Evolutionary conservation across 2,797 vertebrate species (phyloP).

Genomic region (Tinamus major): DNA sequence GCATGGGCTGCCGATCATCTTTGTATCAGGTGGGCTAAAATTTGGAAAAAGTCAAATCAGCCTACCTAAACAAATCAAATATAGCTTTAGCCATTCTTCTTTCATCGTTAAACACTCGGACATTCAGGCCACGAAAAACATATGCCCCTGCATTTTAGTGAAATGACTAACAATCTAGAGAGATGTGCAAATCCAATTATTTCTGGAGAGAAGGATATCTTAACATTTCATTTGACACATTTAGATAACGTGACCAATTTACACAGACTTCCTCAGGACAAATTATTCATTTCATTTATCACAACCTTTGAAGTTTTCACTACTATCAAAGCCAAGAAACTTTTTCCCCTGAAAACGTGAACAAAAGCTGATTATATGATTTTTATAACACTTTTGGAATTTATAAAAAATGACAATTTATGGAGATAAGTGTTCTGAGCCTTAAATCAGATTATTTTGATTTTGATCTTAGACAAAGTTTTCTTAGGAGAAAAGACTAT

Average conservation of each 20-base stretch:
- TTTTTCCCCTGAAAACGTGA: background rate
- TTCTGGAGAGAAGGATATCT: background rate
- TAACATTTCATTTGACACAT: slow-evolving; percentile 36
- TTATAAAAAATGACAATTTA: background rate
- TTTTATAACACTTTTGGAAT: slow-evolving; percentile 16
- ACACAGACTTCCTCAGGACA: background rate
- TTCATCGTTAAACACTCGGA: background rate
- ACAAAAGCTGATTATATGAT: background rate
- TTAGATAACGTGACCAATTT: slow-evolving; percentile 42
- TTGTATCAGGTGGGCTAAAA: background rate
- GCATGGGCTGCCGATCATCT: background rate
- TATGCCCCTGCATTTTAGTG: background rate
- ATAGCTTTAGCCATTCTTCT: background rate
- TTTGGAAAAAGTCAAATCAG: background rate
- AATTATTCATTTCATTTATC: slow-evolving; percentile 46
- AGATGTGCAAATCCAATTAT: slow-evolving; percentile 39
- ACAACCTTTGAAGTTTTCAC: slow-evolving; percentile 51
- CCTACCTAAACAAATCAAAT: background rate
- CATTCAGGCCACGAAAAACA: slow-evolving; percentile 2
- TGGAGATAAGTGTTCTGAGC: background rate
- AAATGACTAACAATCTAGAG: slow-evolving; percentile 6
- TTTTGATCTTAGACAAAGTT: slow-evolving; percentile 34
- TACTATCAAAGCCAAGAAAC: slow-evolving; percentile 16
- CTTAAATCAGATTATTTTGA: slow-evolving; percentile 19
- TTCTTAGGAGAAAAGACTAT: background rate